Percentiles rank a stretch among this genome's conserved stretches.
Conservation (phyloP, 1,140 invertebrate genomes). For the Gryllus bimaculatus region DNA sequence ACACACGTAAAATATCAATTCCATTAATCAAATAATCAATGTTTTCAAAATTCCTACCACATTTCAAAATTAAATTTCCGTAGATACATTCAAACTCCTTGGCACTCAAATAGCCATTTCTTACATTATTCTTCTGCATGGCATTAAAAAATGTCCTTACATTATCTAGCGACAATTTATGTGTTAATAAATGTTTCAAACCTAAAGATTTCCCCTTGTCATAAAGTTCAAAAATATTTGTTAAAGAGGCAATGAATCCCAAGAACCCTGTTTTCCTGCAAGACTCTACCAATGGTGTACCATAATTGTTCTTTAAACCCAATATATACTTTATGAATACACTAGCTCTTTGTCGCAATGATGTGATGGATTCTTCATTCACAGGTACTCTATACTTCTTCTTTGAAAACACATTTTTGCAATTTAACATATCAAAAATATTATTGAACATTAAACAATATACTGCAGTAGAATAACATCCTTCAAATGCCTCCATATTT, state of each 20-base stretch:
- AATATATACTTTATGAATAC: background rate
- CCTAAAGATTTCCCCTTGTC: background rate
- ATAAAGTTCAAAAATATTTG: background rate
- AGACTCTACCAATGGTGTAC: background rate
- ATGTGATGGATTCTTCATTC: background rate
- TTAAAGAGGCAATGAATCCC: background rate
- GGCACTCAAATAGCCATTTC: background rate
- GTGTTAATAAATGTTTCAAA: background rate
- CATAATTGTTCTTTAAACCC: background rate
- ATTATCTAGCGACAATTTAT: background rate
- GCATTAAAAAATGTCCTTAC: background rate
- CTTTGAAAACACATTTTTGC: background rate
- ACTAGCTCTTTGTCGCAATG: background rate
- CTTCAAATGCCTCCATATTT: background rate
- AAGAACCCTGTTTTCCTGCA: background rate
- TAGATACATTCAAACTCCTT: background rate
- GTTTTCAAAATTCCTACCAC: background rate
- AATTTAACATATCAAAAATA: background rate
- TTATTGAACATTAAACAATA: background rate
- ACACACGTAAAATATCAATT: background rate
- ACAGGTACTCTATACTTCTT: background rate
- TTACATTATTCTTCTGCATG: background rate
- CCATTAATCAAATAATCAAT: background rate
- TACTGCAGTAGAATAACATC: background rate
- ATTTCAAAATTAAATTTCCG: background rate